Conservation (phyloP, 1,140 invertebrate genomes). For the Rhagoletis pomonella region DNA sequence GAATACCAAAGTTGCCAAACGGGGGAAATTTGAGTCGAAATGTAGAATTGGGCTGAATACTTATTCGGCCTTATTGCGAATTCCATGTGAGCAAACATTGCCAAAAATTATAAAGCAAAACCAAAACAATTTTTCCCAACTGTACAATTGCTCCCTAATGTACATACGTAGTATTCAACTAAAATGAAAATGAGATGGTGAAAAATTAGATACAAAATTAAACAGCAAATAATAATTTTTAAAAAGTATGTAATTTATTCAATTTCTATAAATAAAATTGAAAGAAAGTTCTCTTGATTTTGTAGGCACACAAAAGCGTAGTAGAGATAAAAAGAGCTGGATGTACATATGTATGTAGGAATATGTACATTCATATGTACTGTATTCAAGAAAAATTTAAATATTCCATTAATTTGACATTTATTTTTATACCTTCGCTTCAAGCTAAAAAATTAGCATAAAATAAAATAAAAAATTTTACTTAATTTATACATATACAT, state of each 20-base stretch:
- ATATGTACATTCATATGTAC: background rate
- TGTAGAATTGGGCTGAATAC: no score
- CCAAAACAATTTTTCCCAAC: no score
- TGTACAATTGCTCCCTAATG: no score
- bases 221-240: conserved; percentile 17
- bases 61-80: no score
- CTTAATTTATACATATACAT: background rate
- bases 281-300: conserved; percentile 14
- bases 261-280: conserved; percentile 18
- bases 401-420: conserved; percentile 30
- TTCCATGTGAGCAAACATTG: no score
- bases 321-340: background rate
- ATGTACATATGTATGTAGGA: background rate
- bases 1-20: no score
- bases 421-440: conserved; percentile 13
- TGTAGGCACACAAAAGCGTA: conserved; percentile 49
- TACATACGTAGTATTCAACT: no score
- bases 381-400: background rate
- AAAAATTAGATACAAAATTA: conserved; percentile 32
- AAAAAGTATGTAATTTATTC: conserved; percentile 31
- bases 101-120: no score
- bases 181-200: background rate
- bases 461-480: conserved; percentile 21
- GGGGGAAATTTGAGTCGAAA: no score
- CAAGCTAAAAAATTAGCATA: conserved; percentile 49